These are phyloP conservation scores for Mellivora capensis DNA, from an alignment of 2,113 vertebrate genomes.

Conservation along the genomic window DNA sequence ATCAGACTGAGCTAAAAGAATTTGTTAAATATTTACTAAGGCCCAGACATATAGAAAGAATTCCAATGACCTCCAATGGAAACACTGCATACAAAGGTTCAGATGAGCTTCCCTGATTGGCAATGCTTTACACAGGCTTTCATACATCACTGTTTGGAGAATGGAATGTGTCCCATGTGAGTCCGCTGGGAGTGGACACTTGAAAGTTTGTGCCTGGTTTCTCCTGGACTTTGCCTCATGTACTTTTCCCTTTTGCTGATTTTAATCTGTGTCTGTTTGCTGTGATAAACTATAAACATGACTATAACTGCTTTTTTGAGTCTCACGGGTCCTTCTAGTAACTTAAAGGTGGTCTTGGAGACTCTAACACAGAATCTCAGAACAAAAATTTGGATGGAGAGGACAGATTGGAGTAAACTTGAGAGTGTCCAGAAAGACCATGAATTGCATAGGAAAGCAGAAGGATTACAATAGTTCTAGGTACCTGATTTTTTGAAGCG, in stretches of 20 bases:
- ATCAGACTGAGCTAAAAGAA: neutral
- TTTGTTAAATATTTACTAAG: neutral
- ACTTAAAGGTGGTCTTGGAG: neutral
- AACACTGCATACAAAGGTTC: neutral
- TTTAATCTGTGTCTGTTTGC: neutral
- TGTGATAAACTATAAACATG: neutral
- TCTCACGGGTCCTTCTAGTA: neutral
- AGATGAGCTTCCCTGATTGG: too few species aligned
- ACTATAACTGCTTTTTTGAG: neutral
- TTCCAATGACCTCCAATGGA: neutral
- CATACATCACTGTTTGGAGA: neutral
- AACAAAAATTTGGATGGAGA: neutral
- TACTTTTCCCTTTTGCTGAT: neutral
- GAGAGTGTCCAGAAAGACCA: neutral
- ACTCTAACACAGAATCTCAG: neutral
- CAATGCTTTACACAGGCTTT: neutral
- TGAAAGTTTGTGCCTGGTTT: neutral
- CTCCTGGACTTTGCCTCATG: neutral
- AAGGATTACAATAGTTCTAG: neutral
- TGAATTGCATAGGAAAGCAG: neutral
- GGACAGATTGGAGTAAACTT: neutral
- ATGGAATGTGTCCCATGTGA: neutral
- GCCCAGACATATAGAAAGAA: neutral
- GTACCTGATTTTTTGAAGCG: neutral
- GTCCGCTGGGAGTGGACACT: neutral